These are phyloP conservation scores for Epinephelus moara DNA, from an alignment of 2,113 vertebrate genomes.

Conservation along the genomic window DNA sequence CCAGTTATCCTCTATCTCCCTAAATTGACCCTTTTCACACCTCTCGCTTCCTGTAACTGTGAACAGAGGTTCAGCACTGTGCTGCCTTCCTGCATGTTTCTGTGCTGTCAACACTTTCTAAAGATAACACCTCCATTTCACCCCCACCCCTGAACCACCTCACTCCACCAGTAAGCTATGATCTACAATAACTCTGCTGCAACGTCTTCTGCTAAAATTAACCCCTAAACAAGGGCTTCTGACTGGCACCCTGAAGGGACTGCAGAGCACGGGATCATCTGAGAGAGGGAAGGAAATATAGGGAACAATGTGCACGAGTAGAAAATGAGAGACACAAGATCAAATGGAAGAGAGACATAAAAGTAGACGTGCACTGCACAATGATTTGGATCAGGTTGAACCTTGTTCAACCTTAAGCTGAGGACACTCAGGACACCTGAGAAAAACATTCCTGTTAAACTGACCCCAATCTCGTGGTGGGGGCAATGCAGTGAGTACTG, in stretches of 20 bases:
- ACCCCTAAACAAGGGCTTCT: slow-evolving; percentile 53
- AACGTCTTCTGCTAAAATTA: slow-evolving; percentile 67
- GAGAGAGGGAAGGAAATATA: not conserved
- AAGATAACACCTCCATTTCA: slow-evolving; percentile 76
- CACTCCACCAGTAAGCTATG: slow-evolving; percentile 44
- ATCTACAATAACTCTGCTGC: slow-evolving; percentile 34
- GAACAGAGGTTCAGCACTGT: slow-evolving; percentile 4
- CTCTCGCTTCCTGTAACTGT: slow-evolving; percentile 14
- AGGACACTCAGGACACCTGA: slow-evolving; percentile 18
- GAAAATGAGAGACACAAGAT: slow-evolving; percentile 8
- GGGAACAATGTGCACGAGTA: not conserved
- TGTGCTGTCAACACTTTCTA: slow-evolving; percentile 81
- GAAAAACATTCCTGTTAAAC: slow-evolving; percentile 26
- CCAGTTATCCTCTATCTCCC: not conserved
- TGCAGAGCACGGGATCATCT: not conserved
- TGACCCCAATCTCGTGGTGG: slow-evolving; percentile 4
- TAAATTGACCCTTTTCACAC: not conserved
- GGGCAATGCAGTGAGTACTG: not conserved
- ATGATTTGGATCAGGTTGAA: not conserved
- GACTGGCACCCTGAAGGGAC: slow-evolving; percentile 15
- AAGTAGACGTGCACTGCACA: not conserved
- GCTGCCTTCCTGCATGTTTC: slow-evolving; percentile 65
- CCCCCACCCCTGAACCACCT: slow-evolving; percentile 32
- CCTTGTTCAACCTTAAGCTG: not conserved
- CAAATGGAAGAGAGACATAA: not conserved